Conservation (phyloP, 2,797 vertebrate genomes). For the Falco biarmicus region DNA sequence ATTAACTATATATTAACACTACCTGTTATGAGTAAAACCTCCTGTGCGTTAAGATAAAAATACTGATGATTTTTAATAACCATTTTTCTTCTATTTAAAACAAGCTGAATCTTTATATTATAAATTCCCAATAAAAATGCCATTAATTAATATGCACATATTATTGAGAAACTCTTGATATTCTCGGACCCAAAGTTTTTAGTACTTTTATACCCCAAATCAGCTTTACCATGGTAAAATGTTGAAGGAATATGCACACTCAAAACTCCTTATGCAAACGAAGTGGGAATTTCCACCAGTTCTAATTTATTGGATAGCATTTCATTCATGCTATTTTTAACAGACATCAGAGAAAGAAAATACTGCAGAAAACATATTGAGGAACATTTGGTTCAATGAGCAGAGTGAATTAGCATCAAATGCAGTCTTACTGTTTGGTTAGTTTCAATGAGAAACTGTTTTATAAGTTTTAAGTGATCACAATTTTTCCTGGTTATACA, state of each 20-base stretch:
- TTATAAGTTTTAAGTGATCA: not conserved
- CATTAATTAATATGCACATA: not conserved
- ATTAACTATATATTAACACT: not conserved
- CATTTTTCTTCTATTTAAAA: not conserved
- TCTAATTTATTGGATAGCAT: not conserved
- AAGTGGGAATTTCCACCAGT: slow-evolving; percentile 14
- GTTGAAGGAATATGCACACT: not conserved
- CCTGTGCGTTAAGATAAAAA: not conserved
- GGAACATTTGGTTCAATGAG: slow-evolving; percentile 19
- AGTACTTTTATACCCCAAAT: not conserved
- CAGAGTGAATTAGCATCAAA: not conserved
- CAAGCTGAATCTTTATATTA: not conserved
- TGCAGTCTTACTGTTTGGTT: not conserved
- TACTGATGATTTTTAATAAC: not conserved
- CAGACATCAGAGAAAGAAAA: slow-evolving; percentile 6
- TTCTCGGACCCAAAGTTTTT: not conserved
- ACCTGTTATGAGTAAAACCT: not conserved
- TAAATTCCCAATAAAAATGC: not conserved
- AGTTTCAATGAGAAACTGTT: not conserved
- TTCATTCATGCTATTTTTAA: slow-evolving; percentile 40
- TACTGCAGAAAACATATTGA: slow-evolving; percentile 18
- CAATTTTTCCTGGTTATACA: not conserved
- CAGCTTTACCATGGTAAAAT: not conserved
- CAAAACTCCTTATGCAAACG: not conserved
- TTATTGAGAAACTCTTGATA: not conserved